phyloP scores from a whole-genome alignment of 2,797 vertebrate genomes.

The Lacerta bilineata region DNA sequence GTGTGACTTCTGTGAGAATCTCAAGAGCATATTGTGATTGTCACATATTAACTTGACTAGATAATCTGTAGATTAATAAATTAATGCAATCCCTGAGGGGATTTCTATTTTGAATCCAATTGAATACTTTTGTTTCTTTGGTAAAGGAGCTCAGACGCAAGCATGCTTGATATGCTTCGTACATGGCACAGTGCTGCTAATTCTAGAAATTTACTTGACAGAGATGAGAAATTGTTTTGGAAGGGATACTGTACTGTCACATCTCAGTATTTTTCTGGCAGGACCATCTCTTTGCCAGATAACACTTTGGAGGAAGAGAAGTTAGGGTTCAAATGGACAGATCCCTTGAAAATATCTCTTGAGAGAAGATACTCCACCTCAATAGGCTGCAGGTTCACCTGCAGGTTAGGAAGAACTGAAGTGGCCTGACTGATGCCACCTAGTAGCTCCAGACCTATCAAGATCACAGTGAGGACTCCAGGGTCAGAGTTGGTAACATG shows the following conservation, averaged over 20 bases:
- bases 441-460: background rate
- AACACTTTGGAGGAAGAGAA: too few species aligned
- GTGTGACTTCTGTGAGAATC: constrained; percentile 33
- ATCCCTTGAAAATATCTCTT: background rate
- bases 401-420: too few species aligned
- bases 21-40: constrained; percentile 38
- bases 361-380: background rate
- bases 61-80: constrained; percentile 61
- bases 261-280: background rate
- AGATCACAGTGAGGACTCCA: background rate
- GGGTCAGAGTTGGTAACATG: background rate
- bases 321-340: background rate
- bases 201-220: constrained; percentile 46
- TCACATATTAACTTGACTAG: constrained; percentile 55
- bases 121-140: constrained; percentile 64
- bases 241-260: constrained; percentile 9
- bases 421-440: background rate
- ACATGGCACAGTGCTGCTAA: constrained; percentile 29
- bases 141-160: constrained; percentile 62
- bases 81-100: constrained; percentile 56
- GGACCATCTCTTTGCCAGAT: background rate
- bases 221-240: constrained; percentile 40
- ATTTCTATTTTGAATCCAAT: constrained; percentile 54
- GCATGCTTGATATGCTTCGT: constrained; percentile 50
- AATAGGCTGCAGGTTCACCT: background rate